These are phyloP conservation scores for Eretmocerus hayati DNA, from an alignment of 2,888 invertebrate genomes.

Conservation along the genomic window DNA sequence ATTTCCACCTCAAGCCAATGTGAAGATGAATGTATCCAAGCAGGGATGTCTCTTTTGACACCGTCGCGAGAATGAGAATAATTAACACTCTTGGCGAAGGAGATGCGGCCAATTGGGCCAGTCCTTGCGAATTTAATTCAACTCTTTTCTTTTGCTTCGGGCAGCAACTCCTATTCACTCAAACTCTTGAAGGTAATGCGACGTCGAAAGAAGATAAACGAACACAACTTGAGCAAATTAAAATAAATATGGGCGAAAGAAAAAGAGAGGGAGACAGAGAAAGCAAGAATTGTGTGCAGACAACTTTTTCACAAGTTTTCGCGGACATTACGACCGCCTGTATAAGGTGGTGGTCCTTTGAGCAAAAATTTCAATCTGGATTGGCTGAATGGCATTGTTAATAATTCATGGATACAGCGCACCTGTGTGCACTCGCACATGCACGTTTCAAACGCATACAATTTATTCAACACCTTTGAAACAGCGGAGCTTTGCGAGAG, in stretches of 20 bases:
- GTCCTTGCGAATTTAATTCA: no score
- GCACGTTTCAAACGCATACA: slow-evolving; percentile 14
- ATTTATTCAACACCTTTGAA: slow-evolving; percentile 22
- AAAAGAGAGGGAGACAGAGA: no score
- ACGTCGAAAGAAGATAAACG: slow-evolving; percentile 16
- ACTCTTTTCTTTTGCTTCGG: slow-evolving; percentile 10
- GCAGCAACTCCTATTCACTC: slow-evolving; percentile 20
- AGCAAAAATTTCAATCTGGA: slow-evolving; percentile 22
- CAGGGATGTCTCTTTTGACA: no score
- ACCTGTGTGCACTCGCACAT: background rate
- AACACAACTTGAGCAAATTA: slow-evolving; percentile 22
- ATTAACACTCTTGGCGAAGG: slow-evolving; percentile 12
- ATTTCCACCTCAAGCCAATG: no score
- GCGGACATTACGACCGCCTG: no score
- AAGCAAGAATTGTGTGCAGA: no score
- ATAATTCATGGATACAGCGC: slow-evolving; percentile 21
- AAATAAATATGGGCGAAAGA: slow-evolving; percentile 20
- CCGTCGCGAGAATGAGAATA: slow-evolving; percentile 10
- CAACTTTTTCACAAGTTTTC: no score
- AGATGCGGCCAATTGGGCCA: background rate
- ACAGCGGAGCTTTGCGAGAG: no score
- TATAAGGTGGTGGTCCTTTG: slow-evolving; percentile 9
- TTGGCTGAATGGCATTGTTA: slow-evolving; percentile 23
- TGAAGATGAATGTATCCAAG: no score
- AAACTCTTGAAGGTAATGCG: slow-evolving; percentile 19